Conservation (phyloP, 2,888 invertebrate species). For the Ceratothoa steindachneri region DNA sequence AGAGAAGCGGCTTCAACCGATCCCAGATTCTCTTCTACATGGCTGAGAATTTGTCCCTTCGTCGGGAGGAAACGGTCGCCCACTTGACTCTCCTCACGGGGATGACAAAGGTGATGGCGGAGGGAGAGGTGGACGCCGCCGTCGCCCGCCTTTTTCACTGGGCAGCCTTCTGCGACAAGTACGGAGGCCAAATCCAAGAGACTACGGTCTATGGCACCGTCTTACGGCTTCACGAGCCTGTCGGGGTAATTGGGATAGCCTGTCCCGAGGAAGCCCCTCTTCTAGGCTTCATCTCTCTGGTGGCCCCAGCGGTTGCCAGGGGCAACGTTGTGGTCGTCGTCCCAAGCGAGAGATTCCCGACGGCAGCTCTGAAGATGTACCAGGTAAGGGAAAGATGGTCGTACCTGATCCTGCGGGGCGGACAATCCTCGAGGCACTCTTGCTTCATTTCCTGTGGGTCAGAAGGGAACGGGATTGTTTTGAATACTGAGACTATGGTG, state of each 20-base stretch:
- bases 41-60: slow-evolving; percentile 54
- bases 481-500: no score
- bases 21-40: slow-evolving; percentile 56
- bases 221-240: slow-evolving; percentile 53
- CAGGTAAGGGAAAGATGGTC: slow-evolving; percentile 53
- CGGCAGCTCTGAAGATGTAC: slow-evolving; percentile 53
- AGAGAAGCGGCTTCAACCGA: slow-evolving; percentile 54
- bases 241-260: slow-evolving; percentile 55
- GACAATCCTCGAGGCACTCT: no score
- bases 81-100: slow-evolving; percentile 51
- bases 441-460: no score
- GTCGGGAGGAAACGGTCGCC: slow-evolving; percentile 51
- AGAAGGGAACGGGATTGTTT: no score
- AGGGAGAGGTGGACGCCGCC: slow-evolving; percentile 50
- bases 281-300: slow-evolving; percentile 54
- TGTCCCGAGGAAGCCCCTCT: slow-evolving; percentile 54
- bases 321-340: slow-evolving; percentile 55
- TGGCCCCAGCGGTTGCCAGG: slow-evolving; percentile 54
- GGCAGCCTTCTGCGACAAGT: slow-evolving; percentile 55
- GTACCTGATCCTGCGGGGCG: neutral
- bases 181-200: slow-evolving; percentile 54
- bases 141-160: slow-evolving; percentile 54
- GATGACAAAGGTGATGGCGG: slow-evolving; percentile 21
- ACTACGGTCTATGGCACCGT: slow-evolving; percentile 54
- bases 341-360: slow-evolving; percentile 53